A percentile compares a stretch with the other conserved stretches of the same genome.
These are phyloP conservation scores for Nemurella pictetii DNA, from an alignment of 2,888 invertebrate genomes.

Conservation along the genomic window DNA sequence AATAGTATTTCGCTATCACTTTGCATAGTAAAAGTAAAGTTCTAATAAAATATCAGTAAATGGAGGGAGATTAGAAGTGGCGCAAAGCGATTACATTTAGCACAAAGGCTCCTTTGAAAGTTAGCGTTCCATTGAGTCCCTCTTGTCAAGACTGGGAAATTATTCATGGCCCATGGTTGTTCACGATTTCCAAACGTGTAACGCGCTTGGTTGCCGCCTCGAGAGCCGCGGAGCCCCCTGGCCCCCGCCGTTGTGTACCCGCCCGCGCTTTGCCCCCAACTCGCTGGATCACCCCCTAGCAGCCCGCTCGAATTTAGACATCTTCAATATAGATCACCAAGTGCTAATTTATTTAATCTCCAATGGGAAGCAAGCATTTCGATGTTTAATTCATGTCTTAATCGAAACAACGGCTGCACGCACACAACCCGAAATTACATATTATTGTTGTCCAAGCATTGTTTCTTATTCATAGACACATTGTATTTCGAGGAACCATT, in stretches of 20 bases:
- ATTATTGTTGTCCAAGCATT: slow-evolving; percentile 4
- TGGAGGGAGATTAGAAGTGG: neutral
- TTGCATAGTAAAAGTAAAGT: neutral
- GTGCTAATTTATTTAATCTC: neutral
- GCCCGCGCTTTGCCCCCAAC: neutral
- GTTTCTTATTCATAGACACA: slow-evolving; percentile 1
- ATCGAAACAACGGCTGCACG: slow-evolving; percentile 13
- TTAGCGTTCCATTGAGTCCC: neutral
- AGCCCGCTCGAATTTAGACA: neutral
- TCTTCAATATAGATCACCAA: neutral
- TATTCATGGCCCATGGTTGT: neutral
- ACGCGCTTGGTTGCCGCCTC: neutral
- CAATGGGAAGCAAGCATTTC: neutral
- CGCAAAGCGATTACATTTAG: neutral
- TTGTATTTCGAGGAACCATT: slow-evolving; percentile 13
- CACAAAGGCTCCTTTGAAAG: neutral
- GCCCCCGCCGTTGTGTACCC: neutral
- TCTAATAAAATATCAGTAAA: neutral
- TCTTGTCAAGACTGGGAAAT: neutral
- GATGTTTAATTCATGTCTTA: slow-evolving; percentile 29
- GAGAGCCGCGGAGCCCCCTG: neutral
- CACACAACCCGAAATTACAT: neutral
- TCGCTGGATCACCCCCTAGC: neutral
- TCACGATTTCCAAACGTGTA: neutral
- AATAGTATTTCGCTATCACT: neutral